These are phyloP conservation scores for Scrobipalpa costella DNA, from an alignment of 2,888 invertebrate genomes.

Conservation along the genomic window DNA sequence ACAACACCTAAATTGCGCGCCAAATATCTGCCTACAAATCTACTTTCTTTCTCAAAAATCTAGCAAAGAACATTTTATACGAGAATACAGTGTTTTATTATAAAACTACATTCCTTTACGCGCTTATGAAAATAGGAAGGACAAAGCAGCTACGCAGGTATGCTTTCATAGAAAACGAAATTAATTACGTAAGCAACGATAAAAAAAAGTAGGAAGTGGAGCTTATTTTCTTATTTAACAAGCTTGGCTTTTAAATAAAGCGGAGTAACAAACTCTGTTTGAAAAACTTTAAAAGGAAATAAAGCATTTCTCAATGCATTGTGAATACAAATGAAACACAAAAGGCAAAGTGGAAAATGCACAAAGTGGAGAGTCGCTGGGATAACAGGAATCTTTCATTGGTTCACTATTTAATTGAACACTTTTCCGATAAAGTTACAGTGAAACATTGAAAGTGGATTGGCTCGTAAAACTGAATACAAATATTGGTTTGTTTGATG, in stretches of 20 bases:
- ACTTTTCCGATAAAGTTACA: constrained; percentile 8
- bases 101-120: neutral
- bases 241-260: constrained; percentile 5
- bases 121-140: neutral
- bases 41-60: constrained; percentile 8
- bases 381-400: constrained; percentile 13
- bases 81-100: neutral
- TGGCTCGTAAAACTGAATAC: neutral
- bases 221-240: constrained; percentile 2
- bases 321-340: constrained; percentile 13
- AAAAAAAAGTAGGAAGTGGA: neutral
- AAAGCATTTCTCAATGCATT: neutral
- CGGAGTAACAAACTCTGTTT: neutral
- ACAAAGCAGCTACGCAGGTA: neutral
- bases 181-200: neutral
- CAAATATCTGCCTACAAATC: constrained; percentile 44
- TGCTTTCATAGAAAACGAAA: constrained; percentile 8
- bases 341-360: constrained; percentile 13
- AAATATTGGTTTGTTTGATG: neutral
- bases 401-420: neutral
- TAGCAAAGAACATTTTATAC: no score
- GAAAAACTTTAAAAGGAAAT: constrained; percentile 1
- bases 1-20: constrained; percentile 57
- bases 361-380: constrained; percentile 11
- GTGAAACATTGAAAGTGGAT: neutral